Base-by-base conservation (phyloP, 1,140 invertebrate genomes). In the Harpegnathos saltator region DNA sequence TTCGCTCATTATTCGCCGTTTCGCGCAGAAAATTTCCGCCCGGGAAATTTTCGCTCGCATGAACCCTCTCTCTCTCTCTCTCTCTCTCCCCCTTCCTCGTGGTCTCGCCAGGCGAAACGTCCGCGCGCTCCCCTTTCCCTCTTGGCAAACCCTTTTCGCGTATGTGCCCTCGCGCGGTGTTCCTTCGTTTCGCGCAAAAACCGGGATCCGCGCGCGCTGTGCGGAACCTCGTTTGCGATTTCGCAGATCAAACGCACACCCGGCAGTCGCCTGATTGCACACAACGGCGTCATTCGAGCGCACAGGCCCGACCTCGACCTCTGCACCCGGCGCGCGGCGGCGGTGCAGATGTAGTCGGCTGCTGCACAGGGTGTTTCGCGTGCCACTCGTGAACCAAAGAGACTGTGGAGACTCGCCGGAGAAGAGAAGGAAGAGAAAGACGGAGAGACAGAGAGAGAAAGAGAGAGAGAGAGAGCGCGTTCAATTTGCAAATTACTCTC, bases 221-320 rank as follows among this genome's bases (percentile, higher is more conserved):
- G 22, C 68, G 69, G 72, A 73, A 85, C 58, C 82, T 87, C 86
- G 85, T 88, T 89, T 83, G 59, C 84, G 90, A 90, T 92, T 91
- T 90, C 81, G 78, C 78, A 88, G 90, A 92, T 91, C 91, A 92
- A 93, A 93, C 90, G 89, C 54, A 62, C 66, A 59, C 62, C 54
- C 26, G 50, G 78, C 33, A 71, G 65, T 80, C 48, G 85, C 17
- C 85, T 91, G 91, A 92, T 92, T 92, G 89, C 88, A 82, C 80
- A 56, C 50, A 63, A 66, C 58, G n/a, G 33, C 59, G 48, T 66
- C 83, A 73, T 75, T 84, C 78, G 71, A 58, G 73, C 77, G 72
- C 73, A 26, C 24, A 54, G 48, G 48, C 12, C 14, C 24, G 17
- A 69, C 65, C 52, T 71, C 54, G 75, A 80, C 33, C 75, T 48